phyloP scores from a whole-genome alignment of 1,140 invertebrate genomes.

The Reticulitermes speratus region DNA sequence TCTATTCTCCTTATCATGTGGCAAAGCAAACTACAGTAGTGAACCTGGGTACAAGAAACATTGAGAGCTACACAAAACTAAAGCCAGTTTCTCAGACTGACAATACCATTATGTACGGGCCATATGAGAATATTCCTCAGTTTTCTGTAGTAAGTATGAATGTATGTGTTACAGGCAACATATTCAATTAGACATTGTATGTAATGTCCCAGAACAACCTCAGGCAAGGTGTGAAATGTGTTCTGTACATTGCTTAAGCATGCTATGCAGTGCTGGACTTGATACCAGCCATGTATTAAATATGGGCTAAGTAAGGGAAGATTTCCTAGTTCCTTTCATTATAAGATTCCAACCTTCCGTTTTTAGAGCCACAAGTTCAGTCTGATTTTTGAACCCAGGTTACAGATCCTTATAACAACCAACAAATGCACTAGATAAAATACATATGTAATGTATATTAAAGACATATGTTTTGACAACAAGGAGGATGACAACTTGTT shows the following conservation, averaged over 20 bases:
- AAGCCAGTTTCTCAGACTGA: constrained; percentile 82
- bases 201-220: neutral
- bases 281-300: neutral
- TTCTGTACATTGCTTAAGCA: neutral
- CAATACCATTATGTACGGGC: constrained; percentile 80
- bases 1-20: constrained; percentile 80
- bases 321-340: no score
- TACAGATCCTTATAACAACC: no score
- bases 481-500: no score
- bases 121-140: constrained; percentile 73
- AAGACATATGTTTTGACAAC: no score
- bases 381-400: no score
- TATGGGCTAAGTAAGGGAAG: no score
- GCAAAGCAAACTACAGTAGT: constrained; percentile 79
- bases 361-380: no score
- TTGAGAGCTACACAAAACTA: constrained; percentile 84
- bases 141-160: constrained; percentile 49
- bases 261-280: neutral
- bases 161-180: neutral
- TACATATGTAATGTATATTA: no score
- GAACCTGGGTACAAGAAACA: constrained; percentile 69
- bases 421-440: no score
- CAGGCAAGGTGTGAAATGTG: neutral
- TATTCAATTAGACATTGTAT: neutral
- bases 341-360: no score